Percentiles rank a stretch among this genome's conserved stretches.
Conservation (phyloP, 2,888 invertebrate species). For the Masnerella sp. region DNA sequence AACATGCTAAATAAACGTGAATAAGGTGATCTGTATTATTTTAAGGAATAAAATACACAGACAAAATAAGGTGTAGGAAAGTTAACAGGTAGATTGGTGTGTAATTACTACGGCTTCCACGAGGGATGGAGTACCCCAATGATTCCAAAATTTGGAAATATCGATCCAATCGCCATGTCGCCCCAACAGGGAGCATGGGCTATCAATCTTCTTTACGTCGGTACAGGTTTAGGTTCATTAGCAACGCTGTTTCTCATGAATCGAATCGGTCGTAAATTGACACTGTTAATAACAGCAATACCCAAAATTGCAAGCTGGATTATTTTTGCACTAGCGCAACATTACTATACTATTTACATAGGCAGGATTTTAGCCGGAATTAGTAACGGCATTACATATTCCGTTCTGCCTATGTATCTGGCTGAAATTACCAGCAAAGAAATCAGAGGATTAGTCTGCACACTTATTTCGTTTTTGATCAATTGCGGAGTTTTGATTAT, state of each 20-base stretch:
- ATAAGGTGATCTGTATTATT: too few species aligned
- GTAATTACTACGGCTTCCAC: constrained; percentile 74
- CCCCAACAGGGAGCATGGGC: constrained; percentile 33
- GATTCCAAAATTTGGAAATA: constrained; percentile 70
- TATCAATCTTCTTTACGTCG: constrained; percentile 51
- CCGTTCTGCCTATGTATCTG: constrained; percentile 74
- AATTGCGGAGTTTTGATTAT: constrained; percentile 68
- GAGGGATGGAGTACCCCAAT: constrained; percentile 76
- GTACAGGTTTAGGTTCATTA: constrained; percentile 70
- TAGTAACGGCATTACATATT: constrained; percentile 73
- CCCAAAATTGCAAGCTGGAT: constrained; percentile 74
- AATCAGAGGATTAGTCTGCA: constrained; percentile 72
- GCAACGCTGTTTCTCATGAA: constrained; percentile 73
- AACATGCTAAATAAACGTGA: too few species aligned
- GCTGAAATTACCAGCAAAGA: constrained; percentile 74
- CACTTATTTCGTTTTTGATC: constrained; percentile 70
- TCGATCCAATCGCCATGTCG: constrained; percentile 64
- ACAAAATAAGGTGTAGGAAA: constrained; percentile 69
- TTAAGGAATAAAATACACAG: constrained; percentile 57
- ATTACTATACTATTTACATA: constrained; percentile 65
- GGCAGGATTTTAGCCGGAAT: constrained; percentile 72
- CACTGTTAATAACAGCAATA: constrained; percentile 70
- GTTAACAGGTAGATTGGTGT: constrained; percentile 71
- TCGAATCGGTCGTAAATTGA: constrained; percentile 73
- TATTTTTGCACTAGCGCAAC: constrained; percentile 67